Evolutionary conservation across 2,797 vertebrate genomes (phyloP), one percentile per base, ranked within the genome.

Genomic region (Cebuella pygmaea): DNA sequence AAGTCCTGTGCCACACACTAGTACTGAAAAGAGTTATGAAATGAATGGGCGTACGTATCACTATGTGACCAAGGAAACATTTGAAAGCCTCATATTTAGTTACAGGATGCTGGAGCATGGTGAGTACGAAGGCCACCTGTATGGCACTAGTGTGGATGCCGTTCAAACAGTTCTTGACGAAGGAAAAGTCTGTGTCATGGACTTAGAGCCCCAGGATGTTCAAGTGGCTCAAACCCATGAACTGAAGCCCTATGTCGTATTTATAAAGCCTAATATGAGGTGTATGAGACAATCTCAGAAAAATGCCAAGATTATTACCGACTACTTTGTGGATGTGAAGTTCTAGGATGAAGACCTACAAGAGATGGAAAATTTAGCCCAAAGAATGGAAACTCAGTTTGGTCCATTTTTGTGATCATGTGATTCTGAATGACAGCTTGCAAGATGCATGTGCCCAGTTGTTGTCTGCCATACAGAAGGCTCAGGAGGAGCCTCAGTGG

Each of bases 31-130:
- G 98, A 99, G 98, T 95, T 99, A 99, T 46, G 99, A 99, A 99
- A 98, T 99, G 95, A 98, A 99, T 12, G 99, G 99, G 20, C 98
- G 99, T 98, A 99, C 99, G 90, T 99, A 99, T 98, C 98, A 99
- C 97, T 99, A 99, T 36, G 98, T 99, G 97, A 99, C 99, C 50
- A 99, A 99, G 80, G 99, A 99, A 98, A 98, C 99, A 76, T 99
- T 99, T 97, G 99, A 99, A 98, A 99, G 98, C 97, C 99, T 99
- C 99, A 98, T 99, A 14, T 99, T 99, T 33, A 99, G 98, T 97
- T 99, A 99, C 98, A 99, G 99, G 98, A 99, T 99, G 98, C 98
- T 99, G 93, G 99, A 99, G 97, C 99, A 99, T 7, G 99, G 99
- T 0, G 99, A 99, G 87, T 99, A 99, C 98, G 99, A 98, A 98